Evolutionary conservation across 2,888 invertebrate genomes (phyloP), one percentile per base, ranked within the genome.

Genomic region (Monochamus alternatus): DNA sequence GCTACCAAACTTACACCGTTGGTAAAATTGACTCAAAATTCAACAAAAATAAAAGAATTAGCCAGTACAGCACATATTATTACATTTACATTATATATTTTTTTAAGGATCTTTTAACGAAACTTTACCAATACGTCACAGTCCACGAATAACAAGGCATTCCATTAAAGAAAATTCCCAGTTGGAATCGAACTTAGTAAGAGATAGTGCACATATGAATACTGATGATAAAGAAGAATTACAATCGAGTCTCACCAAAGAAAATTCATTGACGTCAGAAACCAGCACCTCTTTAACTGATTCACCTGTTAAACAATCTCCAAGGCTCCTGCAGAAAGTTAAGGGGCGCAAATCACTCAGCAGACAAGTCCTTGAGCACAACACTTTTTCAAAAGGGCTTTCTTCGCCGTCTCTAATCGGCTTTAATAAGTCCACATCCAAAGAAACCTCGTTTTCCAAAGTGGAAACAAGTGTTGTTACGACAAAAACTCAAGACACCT

Each of bases 331-430:
- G n/a, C 64, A 72, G 8, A 78, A 75, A 73, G 47, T 83, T 10
- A 81, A 78, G 58, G 79, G 81, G 51, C 78, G 83, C 38, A 84
- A 81, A 76, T 84, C 86, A 3, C 75, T 86, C 5, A 80, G 82
- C 59, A 76, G 85, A 52, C 67, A 81, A 67, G 85, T 85, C n/a
- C 75, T 86, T 44, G 85, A 85, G 73, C 80, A 82, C 12, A 85
- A 85, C 67, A 75, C 84, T 5, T 78, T 82, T 52, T 78, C 79
- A 30, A 80, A 77, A 74, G 75, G 78, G n/a, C 3, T 60, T 5
- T 60, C 30, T 3, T 22, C 69, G 4, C 43, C 59, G 14, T 2
- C 59, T 44, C 3, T 52, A 4, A 7, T 55, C 7, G 22, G 14
- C 22, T 58, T n/a, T 2, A 58, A 59, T 7, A 10, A 55, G 5